Percentiles rank a stretch among this genome's conserved stretches.
These are phyloP conservation scores for Megalopta genalis DNA, from an alignment of 1,140 invertebrate genomes.

Conservation along the genomic window DNA sequence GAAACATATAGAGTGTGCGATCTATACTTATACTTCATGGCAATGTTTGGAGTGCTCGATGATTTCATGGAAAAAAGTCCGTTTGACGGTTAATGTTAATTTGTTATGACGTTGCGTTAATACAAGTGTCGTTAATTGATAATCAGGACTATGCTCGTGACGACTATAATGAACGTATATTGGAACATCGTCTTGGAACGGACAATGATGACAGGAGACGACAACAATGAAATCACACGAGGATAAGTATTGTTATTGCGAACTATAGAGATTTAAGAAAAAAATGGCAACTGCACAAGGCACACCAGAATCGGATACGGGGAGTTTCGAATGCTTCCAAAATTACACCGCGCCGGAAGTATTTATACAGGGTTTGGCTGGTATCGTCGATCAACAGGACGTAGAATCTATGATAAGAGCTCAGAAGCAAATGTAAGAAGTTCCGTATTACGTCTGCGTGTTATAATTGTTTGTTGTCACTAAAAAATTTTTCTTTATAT, in stretches of 20 bases:
- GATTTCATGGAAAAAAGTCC: not conserved
- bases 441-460: no score
- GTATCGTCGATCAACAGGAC: constrained; percentile 94
- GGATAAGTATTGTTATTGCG: not conserved
- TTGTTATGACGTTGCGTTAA: not conserved
- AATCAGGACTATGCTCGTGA: not conserved
- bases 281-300: constrained; percentile 76
- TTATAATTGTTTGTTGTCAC: no score
- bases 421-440: constrained; percentile 93
- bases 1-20: no score
- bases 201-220: not conserved
- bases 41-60: not conserved
- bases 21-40: no score
- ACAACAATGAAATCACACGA: not conserved
- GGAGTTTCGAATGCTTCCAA: constrained; percentile 90
- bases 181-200: not conserved
- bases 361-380: constrained; percentile 93
- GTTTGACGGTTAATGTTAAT: not conserved
- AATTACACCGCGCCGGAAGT: constrained; percentile 94
- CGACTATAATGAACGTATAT: not conserved
- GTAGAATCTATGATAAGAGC: constrained; percentile 93
- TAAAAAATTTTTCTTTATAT: not conserved
- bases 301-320: constrained; percentile 84
- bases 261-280: not conserved
- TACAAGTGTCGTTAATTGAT: not conserved